Evolutionary conservation across 2,113 vertebrate species (phyloP), one percentile per base, ranked within the genome.

Genomic region (Triplophysa siluroides): DNA sequence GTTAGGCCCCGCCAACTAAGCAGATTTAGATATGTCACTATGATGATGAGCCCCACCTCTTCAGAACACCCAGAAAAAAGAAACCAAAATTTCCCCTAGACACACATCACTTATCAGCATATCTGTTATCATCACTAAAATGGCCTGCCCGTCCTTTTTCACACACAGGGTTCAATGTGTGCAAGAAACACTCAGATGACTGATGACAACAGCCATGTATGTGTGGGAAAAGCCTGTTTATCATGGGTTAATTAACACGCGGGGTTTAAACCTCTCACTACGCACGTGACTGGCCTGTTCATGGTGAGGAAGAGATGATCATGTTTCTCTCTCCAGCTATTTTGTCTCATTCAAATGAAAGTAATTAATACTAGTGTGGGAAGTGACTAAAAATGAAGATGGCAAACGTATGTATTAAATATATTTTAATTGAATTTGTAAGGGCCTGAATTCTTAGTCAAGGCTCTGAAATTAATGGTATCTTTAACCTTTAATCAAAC

Each of bases 1-100:
- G 93, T 95, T 96, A 95, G 94, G 94, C 92, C 93, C 92, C 91
- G 91, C 95, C 95, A 96, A 94, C 92, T 93, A 93, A 94, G 93
- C 91, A 93, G 91, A 93, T 94, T 93, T 93, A 89, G 91, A 92
- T 91, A 88, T 93, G 93, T 92, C 89, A 88, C 83, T 78, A 90
- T 78, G 77, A 84, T 79, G 73, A 86, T 81, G 73, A 78, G 47
- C 71, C 68, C 13, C 45, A 78, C 81, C 58, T 78, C 78, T 78
- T 85, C 83, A 87, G 78, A 33, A 71, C 56, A 21, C 76, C 81
- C 56, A 47, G 67, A 83, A 58, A 67, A 69, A 60, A 78, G 69
- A 26, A 38, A 24, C 50, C 33, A 19, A 38, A 45, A 73, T 70
- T 63, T 71, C 52, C 69, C 33, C 29, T 60, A 41, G 73, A 78